Evolutionary conservation across 2,113 vertebrate species (phyloP), one percentile per base, ranked within the genome.

Genomic region (Gila orcuttii): DNA sequence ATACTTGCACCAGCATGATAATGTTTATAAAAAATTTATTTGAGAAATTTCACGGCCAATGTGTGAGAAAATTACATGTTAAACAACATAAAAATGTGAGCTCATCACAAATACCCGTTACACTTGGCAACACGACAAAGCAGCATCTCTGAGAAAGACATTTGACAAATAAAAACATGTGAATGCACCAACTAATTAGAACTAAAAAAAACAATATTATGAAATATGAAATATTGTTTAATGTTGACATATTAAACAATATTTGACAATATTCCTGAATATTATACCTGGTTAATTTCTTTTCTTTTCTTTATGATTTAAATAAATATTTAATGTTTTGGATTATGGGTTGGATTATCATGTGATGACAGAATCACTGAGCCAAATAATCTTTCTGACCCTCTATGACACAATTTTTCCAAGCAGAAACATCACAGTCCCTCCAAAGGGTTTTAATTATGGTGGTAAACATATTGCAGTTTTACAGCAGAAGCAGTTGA

Each of bases 361-460:
- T 47, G 12, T 45, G 23, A 25, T 66, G 12, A 17, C 1, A 17
- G 15, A 17, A 75, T 13, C 3, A 75, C 42, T 25, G n/a, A 7
- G 60, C 11, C n/a, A 52, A 52, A 47, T 25, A 25, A 23, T 60
- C 36, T 25, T 47, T 25, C 33, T 78, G 19, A 59, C 50, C 31
- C 25, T 77, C 19, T 31, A 57, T 23, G 2, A 79, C 31, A 19
- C 76, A 59, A 3, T 25, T 45, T 60, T 2, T 79, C 33, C 8
- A 45, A 25, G 28, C 77, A 62, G 21, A 42, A 59, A 45, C 23
- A 25, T 13, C 2, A 1, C 42, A 74, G 11, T 79, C 31, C 55
- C 23, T 62, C 21, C 2, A 45, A 45, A 60, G 33, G 59, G 76
- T 59, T 60, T 79, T 60, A 64, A 59, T 80, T n/a, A 64, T 80